Base-by-base conservation (phyloP, 1,140 invertebrate species). In the Pseudomyrmex dendroicus region DNA sequence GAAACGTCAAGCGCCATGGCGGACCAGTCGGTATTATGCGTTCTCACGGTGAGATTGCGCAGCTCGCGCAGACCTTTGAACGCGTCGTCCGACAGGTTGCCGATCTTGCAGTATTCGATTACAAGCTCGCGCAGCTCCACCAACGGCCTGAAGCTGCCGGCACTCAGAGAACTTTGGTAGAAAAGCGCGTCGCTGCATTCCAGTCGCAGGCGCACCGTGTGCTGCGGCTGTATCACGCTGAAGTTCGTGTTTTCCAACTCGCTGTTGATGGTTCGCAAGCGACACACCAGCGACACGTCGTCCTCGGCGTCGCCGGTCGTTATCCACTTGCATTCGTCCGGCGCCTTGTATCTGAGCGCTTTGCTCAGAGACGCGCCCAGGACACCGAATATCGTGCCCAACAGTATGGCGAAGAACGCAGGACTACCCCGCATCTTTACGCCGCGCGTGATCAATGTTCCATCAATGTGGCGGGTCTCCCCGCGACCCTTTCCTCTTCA, bases 61-160 rank as follows among this genome's bases (percentile, higher is more conserved):
- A 98, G 94, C 92, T 98, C 97, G 59, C 96, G 96, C 13, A 98
- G 95, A 2, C 97, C 97, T 13, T 96, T 95, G 89, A 98, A 98
- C 1, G 97, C 97, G 15, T 97, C 97, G 68, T 97, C 96, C 2
- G 98, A 97, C 22, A 99, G 95, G 91, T 98, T 98, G 50, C 97
- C 96, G 80, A 99, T 97, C 94, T 98, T 98, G 94, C 98, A 99
- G 87, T 97, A 97, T 91, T 98, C 98, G 74, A 99, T 97, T 12
- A 97, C 96, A 5, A 99, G 95, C 85, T 98, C 97, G 61, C 96
- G 96, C 61, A 99, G 94, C 92, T 98, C 97, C 50, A 97, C 95
- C 72, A 98, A 94, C 82, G 97, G 97, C 66, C 97, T 95, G 91
- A 98, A 98, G 92, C 97, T 98, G 77, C 97, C 97, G 20, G 97